Conservation (phyloP, 1,140 invertebrate species). For the Asobara japonica region DNA sequence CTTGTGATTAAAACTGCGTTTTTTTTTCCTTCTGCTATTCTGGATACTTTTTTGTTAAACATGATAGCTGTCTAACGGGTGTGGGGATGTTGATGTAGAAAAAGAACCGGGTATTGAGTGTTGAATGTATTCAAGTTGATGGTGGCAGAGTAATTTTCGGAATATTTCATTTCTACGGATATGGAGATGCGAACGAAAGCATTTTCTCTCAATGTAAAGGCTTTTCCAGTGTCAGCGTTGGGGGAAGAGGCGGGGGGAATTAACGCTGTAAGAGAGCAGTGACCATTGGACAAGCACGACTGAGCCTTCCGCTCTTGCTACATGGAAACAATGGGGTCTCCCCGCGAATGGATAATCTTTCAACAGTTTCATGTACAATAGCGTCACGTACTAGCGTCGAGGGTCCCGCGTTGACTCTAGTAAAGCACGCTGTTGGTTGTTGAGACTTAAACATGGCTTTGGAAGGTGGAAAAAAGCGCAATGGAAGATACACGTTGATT, state of each 20-base stretch:
- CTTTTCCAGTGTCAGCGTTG: not conserved
- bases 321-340: slow-evolving; percentile 46
- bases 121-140: not conserved
- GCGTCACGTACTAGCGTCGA: slow-evolving; percentile 43
- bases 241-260: not conserved
- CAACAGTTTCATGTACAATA: slow-evolving; percentile 48
- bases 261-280: slow-evolving; percentile 32
- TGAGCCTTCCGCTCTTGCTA: not conserved
- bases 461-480: too few relatives aligned
- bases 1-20: slow-evolving; percentile 7
- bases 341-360: slow-evolving; percentile 50
- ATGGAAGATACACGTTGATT: too few relatives aligned
- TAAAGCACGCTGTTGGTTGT: not conserved
- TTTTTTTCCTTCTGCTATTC: slow-evolving; percentile 13
- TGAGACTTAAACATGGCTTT: slow-evolving; percentile 17
- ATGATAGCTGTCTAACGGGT: slow-evolving; percentile 4
- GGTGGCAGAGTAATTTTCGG: not conserved
- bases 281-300: not conserved
- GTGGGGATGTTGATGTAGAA: not conserved
- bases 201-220: not conserved
- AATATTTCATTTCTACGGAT: not conserved
- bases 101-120: not conserved
- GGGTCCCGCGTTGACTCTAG: not conserved
- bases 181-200: not conserved
- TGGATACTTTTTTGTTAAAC: not conserved